Base-by-base conservation (phyloP, 2,113 vertebrate species). In the Collichthys lucidus region DNA sequence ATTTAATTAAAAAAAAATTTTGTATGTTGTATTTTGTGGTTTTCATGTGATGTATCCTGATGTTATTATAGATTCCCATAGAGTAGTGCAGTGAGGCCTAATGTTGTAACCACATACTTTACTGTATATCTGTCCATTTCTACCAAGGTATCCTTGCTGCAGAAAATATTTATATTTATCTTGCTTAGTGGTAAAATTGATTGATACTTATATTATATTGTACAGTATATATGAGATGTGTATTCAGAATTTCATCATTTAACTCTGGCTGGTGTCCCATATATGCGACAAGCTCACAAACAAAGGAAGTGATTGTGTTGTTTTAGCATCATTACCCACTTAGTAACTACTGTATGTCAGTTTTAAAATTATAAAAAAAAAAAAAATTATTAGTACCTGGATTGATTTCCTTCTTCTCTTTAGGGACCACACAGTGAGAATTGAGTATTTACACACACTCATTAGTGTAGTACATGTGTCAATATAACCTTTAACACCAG, bases 1-100 rank as follows among this genome's bases (percentile, higher is more conserved):
- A 16, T 42, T 20, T 16, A 63, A 40, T 49, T 22, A 20, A 2
- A n/a, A n/a, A n/a, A n/a, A n/a, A n/a, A n/a, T 14, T 52, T 52
- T 15, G 44, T 77, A 5, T 70, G 19, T 74, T 47, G 65, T 55
- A 29, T 4, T 70, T 62, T 71, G 52, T 57, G 11, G 35, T 63
- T 3, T 65, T 46, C 11, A 63, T 74, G 47, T 46, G 8, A n/a
- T 72, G 15, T 22, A 31, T 53, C 26, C 20, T 61, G 31, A 40
- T 60, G n/a, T 47, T 26, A 44, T 60, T 22, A 44, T 55, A 66
- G 11, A 22, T 55, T 52, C 69, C 46, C 49, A 62, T 24, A 47
- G 15, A 64, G 11, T 49, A 35, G 50, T 57, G 5, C 2, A 53
- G 9, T 55, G 26, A 59, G 52, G 65, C 17, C n/a, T 65, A 20